Conservation (phyloP, 92 coral and sea anemone species). For the Phenganax stokvisi region DNA sequence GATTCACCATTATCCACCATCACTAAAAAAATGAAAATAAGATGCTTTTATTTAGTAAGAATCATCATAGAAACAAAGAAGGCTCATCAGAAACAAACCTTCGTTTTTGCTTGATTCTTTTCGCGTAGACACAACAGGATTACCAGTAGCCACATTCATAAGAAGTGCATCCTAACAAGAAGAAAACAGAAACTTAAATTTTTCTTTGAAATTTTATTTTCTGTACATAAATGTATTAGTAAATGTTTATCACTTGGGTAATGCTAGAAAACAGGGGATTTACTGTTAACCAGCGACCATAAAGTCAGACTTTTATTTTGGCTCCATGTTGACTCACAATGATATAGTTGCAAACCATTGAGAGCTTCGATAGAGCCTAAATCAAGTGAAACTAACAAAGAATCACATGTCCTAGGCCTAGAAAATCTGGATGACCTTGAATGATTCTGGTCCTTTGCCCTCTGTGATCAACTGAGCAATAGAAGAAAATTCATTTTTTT, state of each 20-base stretch:
- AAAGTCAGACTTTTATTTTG: constrained; percentile 50
- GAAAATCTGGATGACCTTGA: constrained; percentile 52
- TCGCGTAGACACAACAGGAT: neutral
- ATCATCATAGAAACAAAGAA: neutral
- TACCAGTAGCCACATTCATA: neutral
- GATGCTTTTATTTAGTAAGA: neutral
- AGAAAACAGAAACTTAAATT: too few species aligned
- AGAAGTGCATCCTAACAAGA: constrained; percentile 4
- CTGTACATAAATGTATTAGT: neutral
- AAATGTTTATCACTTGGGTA: constrained; percentile 60
- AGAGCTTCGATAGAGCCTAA: constrained; percentile 71
- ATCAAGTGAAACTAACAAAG: neutral
- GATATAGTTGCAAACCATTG: constrained; percentile 49
- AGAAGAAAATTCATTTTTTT: constrained; percentile 56
- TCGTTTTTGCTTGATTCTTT: constrained; percentile 12
- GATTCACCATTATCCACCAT: constrained; percentile 9
- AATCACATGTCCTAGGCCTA: neutral
- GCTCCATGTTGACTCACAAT: constrained; percentile 65
- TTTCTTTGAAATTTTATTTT: too few species aligned
- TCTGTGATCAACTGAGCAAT: constrained; percentile 50
- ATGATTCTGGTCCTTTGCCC: constrained; percentile 59
- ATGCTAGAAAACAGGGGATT: constrained; percentile 50
- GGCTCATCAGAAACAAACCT: neutral
- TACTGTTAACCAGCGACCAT: constrained; percentile 60
- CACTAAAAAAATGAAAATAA: neutral